Percentiles rank a stretch among this genome's conserved stretches.
Conservation (phyloP, 2,888 invertebrate genomes). For the Cantharis rufa region DNA sequence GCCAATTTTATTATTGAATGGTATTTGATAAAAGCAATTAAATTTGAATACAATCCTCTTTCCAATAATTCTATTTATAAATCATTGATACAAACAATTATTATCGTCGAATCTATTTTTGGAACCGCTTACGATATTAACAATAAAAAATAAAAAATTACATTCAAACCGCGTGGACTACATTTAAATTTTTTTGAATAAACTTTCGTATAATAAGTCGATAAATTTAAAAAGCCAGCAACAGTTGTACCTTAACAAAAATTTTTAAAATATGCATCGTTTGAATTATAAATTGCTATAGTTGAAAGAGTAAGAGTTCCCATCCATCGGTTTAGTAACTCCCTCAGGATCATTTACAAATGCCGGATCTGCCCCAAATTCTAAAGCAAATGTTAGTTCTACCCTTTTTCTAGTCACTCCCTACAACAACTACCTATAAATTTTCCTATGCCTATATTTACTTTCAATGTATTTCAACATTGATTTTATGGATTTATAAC, state of each 20-base stretch:
- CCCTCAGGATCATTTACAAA: constrained; percentile 23
- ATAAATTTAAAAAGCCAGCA: neutral
- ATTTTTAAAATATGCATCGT: constrained; percentile 18
- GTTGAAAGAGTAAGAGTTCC: constrained; percentile 17
- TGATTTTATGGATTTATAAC: neutral
- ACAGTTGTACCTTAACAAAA: constrained; percentile 5
- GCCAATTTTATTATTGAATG: neutral
- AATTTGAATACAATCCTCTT: neutral
- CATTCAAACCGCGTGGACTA: neutral
- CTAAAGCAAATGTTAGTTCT: constrained; percentile 9
- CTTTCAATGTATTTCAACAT: neutral
- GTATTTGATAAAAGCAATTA: neutral
- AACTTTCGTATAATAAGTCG: neutral
- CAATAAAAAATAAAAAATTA: neutral
- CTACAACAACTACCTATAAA: constrained; percentile 9
- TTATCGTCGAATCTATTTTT: neutral
- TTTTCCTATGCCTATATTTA: constrained; percentile 5
- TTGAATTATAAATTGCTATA: constrained; percentile 18
- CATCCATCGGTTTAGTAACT: constrained; percentile 20
- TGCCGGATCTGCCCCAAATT: constrained; percentile 20
- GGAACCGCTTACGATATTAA: neutral
- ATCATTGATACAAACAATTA: neutral
- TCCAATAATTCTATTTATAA: neutral
- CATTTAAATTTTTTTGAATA: neutral
- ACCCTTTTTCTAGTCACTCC: constrained; percentile 15